phyloP scores from a whole-genome alignment of 2,113 vertebrate genomes.

The Petroica traversi region DNA sequence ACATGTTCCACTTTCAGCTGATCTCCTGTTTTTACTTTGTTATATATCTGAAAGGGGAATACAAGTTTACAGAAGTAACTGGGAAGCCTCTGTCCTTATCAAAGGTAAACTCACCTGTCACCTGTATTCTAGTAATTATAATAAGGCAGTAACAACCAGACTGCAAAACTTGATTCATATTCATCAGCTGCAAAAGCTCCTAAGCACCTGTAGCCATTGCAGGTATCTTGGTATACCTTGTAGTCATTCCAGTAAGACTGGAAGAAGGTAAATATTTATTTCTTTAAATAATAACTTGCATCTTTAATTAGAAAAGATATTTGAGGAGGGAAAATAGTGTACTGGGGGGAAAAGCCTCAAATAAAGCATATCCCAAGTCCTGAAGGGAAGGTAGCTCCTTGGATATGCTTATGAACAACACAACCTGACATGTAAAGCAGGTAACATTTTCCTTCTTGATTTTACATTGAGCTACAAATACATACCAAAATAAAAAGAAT shows the following conservation, averaged over 20 bases:
- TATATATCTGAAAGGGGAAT: conserved; percentile 83
- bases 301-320: neutral
- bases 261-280: neutral
- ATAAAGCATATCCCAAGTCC: neutral
- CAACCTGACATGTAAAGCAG: neutral
- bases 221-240: neutral
- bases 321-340: neutral
- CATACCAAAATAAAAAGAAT: neutral
- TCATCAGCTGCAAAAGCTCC: neutral
- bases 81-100: neutral
- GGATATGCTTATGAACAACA: neutral
- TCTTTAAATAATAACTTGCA: neutral
- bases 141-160: neutral
- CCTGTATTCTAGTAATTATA: neutral
- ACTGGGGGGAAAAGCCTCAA: neutral
- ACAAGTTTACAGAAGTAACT: neutral
- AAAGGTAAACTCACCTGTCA: neutral
- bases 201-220: neutral
- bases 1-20: conserved; percentile 87
- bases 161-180: neutral
- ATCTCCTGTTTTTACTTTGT: conserved; percentile 82
- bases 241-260: neutral
- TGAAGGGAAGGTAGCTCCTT: too few relatives aligned
- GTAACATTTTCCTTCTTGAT: neutral
- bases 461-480: neutral